These are phyloP conservation scores for Nomada hirtipes DNA, from an alignment of 2,888 invertebrate species.

Conservation along the genomic window DNA sequence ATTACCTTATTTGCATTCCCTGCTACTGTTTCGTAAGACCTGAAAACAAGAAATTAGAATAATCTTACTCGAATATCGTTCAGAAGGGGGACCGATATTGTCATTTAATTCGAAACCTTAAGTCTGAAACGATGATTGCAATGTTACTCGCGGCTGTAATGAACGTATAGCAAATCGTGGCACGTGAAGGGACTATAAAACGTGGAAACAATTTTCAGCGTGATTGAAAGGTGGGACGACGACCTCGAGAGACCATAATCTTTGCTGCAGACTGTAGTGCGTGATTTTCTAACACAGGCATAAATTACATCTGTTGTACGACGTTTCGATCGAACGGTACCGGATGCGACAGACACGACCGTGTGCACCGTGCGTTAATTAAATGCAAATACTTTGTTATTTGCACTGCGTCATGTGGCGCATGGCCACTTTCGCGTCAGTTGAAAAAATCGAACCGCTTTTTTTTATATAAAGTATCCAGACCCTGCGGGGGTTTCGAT, in stretches of 20 bases:
- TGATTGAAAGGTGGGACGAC: not conserved
- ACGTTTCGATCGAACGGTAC: conserved; percentile 29
- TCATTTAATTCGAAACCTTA: too few relatives aligned
- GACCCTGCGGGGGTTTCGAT: not conserved
- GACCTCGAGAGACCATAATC: not conserved
- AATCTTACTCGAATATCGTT: too few relatives aligned
- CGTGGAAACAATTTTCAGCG: not conserved
- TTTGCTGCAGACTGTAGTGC: not conserved
- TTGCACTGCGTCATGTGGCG: conserved; percentile 27
- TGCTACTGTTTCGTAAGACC: too few relatives aligned
- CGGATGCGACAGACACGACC: conserved; percentile 28
- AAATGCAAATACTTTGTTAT: conserved; percentile 51
- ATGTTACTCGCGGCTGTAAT: too few relatives aligned
- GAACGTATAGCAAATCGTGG: too few relatives aligned
- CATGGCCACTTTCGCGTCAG: conserved; percentile 8
- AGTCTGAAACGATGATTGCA: too few relatives aligned
- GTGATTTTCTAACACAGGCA: conserved; percentile 36
- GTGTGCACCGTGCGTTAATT: conserved; percentile 40
- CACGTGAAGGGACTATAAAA: too few relatives aligned
- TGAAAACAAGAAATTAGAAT: too few relatives aligned
- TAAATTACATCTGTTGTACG: conserved; percentile 30
- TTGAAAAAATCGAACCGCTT: conserved; percentile 12
- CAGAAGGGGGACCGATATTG: too few relatives aligned
- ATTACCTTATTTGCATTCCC: too few relatives aligned
- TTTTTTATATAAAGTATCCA: conserved; percentile 4